A percentile compares a stretch with the other conserved stretches of the same genome.
Evolutionary conservation across 2,797 vertebrate species (phyloP).

Genomic region (Lindbergichthys nudifrons): DNA sequence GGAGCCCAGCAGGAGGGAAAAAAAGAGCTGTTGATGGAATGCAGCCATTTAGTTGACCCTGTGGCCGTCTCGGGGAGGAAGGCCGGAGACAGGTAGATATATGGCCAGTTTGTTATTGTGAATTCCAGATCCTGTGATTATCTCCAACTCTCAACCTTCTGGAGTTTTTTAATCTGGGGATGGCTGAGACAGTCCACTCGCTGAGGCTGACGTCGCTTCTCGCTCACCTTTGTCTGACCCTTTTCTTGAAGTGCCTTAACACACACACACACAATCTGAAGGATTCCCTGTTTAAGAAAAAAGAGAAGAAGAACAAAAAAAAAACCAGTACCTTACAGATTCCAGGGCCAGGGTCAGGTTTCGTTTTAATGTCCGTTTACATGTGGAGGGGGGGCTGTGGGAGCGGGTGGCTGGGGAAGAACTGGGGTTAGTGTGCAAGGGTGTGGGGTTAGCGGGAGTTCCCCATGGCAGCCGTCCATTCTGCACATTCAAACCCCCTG

Average conservation of each 20-base stretch:
- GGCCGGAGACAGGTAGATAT: slow-evolving; percentile 98
- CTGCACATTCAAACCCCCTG: slow-evolving; percentile 72
- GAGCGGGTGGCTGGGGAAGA: slow-evolving; percentile 59
- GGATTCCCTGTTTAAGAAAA: slow-evolving; percentile 65
- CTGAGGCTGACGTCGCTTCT: slow-evolving; percentile 81
- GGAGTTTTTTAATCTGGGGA: slow-evolving; percentile 96
- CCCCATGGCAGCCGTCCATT: slow-evolving; percentile 78
- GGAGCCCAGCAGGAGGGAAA: slow-evolving; percentile 69
- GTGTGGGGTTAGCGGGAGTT: slow-evolving; percentile 76
- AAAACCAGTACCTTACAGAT: slow-evolving; percentile 84
- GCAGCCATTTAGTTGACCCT: slow-evolving; percentile 92
- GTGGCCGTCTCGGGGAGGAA: slow-evolving; percentile 93
- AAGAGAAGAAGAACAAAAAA: slow-evolving; percentile 71
- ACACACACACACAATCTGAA: slow-evolving; percentile 29
- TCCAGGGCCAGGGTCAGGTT: slow-evolving; percentile 85
- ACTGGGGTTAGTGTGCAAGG: slow-evolving; percentile 63
- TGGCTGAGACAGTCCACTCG: slow-evolving; percentile 92
- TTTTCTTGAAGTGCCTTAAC: slow-evolving; percentile 51
- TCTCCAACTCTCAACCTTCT: slow-evolving; percentile 93
- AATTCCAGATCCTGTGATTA: slow-evolving; percentile 99
- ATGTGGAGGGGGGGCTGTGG: slow-evolving; percentile 73
- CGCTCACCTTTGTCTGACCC: slow-evolving; percentile 91
- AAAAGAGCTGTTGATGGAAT: slow-evolving; percentile 88
- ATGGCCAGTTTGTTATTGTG: slow-evolving; percentile 98
- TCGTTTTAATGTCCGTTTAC: slow-evolving; percentile 89